These are phyloP conservation scores for Channa striata DNA, from an alignment of 2,797 vertebrate species.

Conservation along the genomic window DNA sequence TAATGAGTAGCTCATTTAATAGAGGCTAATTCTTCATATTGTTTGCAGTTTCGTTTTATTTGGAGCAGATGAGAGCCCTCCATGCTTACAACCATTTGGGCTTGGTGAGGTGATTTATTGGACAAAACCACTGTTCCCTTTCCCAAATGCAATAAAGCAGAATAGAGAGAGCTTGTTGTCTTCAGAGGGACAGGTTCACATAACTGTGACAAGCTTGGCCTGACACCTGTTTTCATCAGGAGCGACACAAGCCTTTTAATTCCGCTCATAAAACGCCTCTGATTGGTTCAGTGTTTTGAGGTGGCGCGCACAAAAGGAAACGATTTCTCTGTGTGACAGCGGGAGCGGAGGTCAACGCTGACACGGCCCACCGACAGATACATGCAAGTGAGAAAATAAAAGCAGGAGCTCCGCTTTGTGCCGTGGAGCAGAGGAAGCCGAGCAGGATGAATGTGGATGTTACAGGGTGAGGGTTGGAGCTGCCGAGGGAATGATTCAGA, in stretches of 20 bases:
- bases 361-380: background rate
- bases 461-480: slow-evolving; percentile 3
- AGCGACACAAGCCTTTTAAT: slow-evolving; percentile 34
- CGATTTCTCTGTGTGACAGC: slow-evolving; percentile 20
- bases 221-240: slow-evolving; percentile 29
- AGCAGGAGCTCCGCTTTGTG: background rate
- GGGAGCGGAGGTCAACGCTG: slow-evolving; percentile 28
- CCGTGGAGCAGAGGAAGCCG: background rate
- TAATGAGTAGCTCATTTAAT: slow-evolving; percentile 48
- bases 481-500: background rate
- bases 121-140: slow-evolving; percentile 29
- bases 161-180: slow-evolving; percentile 38
- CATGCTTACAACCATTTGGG: slow-evolving; percentile 34
- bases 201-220: slow-evolving; percentile 10
- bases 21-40: slow-evolving; percentile 35
- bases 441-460: slow-evolving; percentile 1
- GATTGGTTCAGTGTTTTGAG: slow-evolving; percentile 34
- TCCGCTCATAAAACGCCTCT: slow-evolving; percentile 21
- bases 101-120: slow-evolving; percentile 47
- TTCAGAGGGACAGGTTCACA: slow-evolving; percentile 28
- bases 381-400: slow-evolving; percentile 1
- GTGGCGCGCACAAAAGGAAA: slow-evolving; percentile 12
- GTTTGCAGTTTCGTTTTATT: slow-evolving; percentile 65
- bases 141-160: slow-evolving; percentile 53
- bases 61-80: slow-evolving; percentile 37